phyloP scores from a whole-genome alignment of 2,113 vertebrate genomes.

The Tenebrosternarchus preto region DNA sequence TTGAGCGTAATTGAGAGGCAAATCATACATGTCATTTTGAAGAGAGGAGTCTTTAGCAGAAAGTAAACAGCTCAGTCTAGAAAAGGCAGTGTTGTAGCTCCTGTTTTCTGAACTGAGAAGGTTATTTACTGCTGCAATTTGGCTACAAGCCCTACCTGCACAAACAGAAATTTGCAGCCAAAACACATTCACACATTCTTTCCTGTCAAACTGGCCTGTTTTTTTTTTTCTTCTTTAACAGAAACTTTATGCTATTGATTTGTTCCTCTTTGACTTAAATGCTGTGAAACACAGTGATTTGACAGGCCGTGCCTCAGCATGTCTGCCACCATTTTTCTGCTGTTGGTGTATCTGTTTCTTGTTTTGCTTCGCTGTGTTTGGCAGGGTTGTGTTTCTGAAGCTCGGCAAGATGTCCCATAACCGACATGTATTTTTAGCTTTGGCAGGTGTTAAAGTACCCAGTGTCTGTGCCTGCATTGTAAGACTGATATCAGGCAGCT shows the following conservation, averaged over 20 bases:
- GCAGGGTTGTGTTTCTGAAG: neutral
- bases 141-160: too few relatives aligned
- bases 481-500: neutral
- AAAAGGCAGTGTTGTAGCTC: neutral
- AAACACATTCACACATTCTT: neutral
- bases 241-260: too few relatives aligned
- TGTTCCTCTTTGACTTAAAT: too few relatives aligned
- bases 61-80: neutral
- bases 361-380: neutral
- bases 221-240: neutral
- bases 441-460: slow-evolving; percentile 25
- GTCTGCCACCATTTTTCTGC: neutral
- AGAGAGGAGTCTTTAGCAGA: neutral
- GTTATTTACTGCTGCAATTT: slow-evolving; percentile 16
- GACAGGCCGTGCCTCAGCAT: too few relatives aligned
- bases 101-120: neutral
- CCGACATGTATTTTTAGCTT: slow-evolving; percentile 60
- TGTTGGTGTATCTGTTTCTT: neutral
- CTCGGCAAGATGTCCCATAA: slow-evolving; percentile 49
- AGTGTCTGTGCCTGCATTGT: slow-evolving; percentile 1
- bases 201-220: neutral
- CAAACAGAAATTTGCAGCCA: neutral
- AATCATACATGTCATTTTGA: too few relatives aligned
- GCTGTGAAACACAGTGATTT: too few relatives aligned
- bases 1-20: too few relatives aligned